These are phyloP conservation scores for Ceratina japonica DNA, from an alignment of 1,140 invertebrate species.

Conservation along the genomic window DNA sequence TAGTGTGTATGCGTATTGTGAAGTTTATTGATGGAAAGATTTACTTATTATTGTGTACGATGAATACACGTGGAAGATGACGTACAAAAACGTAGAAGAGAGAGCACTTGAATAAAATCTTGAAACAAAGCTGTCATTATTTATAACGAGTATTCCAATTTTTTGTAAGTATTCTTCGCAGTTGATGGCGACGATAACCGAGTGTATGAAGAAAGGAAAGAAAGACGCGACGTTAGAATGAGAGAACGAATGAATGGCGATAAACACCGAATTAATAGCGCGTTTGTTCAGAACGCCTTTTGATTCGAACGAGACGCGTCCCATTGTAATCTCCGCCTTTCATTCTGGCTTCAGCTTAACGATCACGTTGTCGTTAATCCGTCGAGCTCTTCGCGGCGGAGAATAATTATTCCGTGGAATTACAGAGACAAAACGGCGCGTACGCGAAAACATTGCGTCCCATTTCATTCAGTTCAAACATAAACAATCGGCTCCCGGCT, in stretches of 20 bases:
- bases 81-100: too few relatives aligned
- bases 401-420: constrained; percentile 24
- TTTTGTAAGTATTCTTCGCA: too few relatives aligned
- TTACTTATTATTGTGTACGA: too few relatives aligned
- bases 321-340: constrained; percentile 17
- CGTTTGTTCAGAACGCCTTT: constrained; percentile 3
- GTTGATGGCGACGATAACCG: too few relatives aligned
- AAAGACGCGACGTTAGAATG: background rate
- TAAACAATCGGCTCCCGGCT: background rate
- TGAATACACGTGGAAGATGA: too few relatives aligned
- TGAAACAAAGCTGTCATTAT: too few relatives aligned
- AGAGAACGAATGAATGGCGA: background rate
- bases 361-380: constrained; percentile 24
- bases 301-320: constrained; percentile 9
- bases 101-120: too few relatives aligned
- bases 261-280: constrained; percentile 30
- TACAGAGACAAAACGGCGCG: background rate
- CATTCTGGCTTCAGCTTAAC: constrained; percentile 9
- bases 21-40: too few relatives aligned
- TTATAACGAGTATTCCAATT: too few relatives aligned
- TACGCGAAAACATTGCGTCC: background rate
- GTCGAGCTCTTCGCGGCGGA: background rate
- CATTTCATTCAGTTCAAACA: background rate
- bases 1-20: too few relatives aligned
- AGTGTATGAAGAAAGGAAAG: background rate